A percentile compares a stretch with the other conserved stretches of the same genome.
Evolutionary conservation across 2,113 vertebrate species (phyloP).

Genomic region (Sphyrna mokarran): DNA sequence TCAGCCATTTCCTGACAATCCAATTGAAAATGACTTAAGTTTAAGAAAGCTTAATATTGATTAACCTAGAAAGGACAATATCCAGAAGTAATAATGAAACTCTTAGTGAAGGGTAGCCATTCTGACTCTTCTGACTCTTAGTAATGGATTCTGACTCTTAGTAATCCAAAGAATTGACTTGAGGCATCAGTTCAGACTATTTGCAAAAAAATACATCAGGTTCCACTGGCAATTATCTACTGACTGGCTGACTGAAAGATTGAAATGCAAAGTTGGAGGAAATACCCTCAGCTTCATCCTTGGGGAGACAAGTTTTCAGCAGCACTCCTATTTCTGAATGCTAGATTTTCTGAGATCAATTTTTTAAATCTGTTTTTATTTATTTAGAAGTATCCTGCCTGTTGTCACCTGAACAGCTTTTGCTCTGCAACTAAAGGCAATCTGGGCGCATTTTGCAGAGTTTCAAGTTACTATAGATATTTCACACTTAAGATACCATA

Average conservation of each 20-base stretch:
- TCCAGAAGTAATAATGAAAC: not conserved
- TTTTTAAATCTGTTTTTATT: not conserved
- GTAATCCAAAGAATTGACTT: not conserved
- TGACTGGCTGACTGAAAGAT: not conserved
- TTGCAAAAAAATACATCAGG: not conserved
- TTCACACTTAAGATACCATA: not conserved
- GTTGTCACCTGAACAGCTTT: not conserved
- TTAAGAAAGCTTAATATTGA: not conserved
- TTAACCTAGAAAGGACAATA: not conserved
- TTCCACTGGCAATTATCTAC: not conserved
- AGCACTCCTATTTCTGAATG: not conserved
- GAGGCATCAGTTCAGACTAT: not conserved
- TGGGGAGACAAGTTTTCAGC: not conserved
- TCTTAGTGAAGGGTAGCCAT: too few species aligned
- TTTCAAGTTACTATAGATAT: not conserved
- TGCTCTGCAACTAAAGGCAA: not conserved
- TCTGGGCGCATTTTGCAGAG: not conserved
- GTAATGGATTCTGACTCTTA: not conserved
- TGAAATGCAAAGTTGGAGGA: not conserved
- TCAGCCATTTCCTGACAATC: not conserved
- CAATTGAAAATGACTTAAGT: not conserved
- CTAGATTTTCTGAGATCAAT: not conserved
- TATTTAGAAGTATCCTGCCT: not conserved
- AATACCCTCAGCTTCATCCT: not conserved
- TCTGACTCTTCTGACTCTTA: too few species aligned